phyloP scores from a whole-genome alignment of 2,797 vertebrate species.

The Gymnothorax reevesii region DNA sequence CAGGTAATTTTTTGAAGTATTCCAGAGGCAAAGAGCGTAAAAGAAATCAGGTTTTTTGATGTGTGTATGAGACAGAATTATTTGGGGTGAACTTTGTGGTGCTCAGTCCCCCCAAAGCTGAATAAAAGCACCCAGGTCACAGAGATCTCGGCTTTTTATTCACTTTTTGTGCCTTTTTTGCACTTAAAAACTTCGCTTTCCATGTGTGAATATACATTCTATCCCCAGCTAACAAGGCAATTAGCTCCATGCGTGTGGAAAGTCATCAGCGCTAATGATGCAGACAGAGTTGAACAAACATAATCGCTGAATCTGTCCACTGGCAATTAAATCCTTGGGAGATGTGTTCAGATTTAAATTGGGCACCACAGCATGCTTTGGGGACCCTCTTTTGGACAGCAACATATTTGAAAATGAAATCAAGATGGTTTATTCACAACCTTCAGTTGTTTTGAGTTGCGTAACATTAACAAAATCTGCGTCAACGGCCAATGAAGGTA shows the following conservation, averaged over 20 bases:
- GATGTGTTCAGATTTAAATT: conserved; percentile 22
- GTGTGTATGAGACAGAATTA: too few species aligned
- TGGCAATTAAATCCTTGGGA: conserved; percentile 53
- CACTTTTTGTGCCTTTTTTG: too few species aligned
- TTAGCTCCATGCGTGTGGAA: conserved; percentile 45
- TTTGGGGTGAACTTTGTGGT: too few species aligned
- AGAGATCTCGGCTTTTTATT: too few species aligned
- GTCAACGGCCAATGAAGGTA: neutral
- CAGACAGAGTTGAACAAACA: conserved; percentile 33
- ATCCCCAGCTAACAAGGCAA: conserved; percentile 52
- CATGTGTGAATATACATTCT: conserved; percentile 47
- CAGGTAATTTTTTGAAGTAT: too few species aligned
- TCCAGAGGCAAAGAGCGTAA: too few species aligned
- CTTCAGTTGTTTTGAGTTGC: neutral
- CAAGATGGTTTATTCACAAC: conserved; percentile 31
- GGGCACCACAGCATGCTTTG: conserved; percentile 29
- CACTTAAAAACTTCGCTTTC: conserved; percentile 33
- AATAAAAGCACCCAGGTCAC: too few species aligned
- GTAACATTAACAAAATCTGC: neutral
- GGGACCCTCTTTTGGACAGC: conserved; percentile 13
- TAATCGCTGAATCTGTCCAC: conserved; percentile 54
- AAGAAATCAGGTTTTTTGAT: too few species aligned
- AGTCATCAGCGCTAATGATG: conserved; percentile 29
- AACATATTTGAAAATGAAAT: conserved; percentile 34
- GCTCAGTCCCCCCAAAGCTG: too few species aligned